Conservation (phyloP, 2,797 vertebrate species). For the Anabas testudineus region DNA sequence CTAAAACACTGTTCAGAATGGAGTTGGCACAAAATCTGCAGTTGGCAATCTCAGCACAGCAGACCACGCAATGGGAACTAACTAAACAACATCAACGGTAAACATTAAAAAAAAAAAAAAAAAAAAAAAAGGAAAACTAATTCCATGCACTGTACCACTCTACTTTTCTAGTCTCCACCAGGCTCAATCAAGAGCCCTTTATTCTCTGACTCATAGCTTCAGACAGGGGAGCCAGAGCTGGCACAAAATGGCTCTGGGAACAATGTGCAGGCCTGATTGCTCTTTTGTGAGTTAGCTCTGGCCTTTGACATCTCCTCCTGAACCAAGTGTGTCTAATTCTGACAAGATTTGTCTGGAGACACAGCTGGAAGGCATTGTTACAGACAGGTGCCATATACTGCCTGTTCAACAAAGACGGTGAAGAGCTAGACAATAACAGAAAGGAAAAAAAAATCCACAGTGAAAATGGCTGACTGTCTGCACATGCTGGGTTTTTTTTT, state of each 20-base stretch:
- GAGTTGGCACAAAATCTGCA: slow-evolving; percentile 63
- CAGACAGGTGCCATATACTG: slow-evolving; percentile 68
- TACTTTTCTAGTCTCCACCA: slow-evolving; percentile 51
- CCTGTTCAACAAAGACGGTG: slow-evolving; percentile 59
- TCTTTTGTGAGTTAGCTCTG: slow-evolving; percentile 77
- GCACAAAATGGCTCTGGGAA: slow-evolving; percentile 75
- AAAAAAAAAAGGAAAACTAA: slow-evolving; percentile 47
- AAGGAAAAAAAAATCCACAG: slow-evolving; percentile 33
- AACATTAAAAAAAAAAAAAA: slow-evolving; percentile 61
- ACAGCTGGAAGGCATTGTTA: slow-evolving; percentile 72
- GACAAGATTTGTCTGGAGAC: slow-evolving; percentile 78
- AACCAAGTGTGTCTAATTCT: slow-evolving; percentile 76
- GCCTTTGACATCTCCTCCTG: slow-evolving; percentile 79
- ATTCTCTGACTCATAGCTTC: slow-evolving; percentile 75
- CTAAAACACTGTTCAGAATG: slow-evolving; percentile 55
- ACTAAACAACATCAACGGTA: slow-evolving; percentile 70
- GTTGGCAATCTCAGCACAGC: slow-evolving; percentile 71
- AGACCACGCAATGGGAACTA: slow-evolving; percentile 69
- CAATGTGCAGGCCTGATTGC: slow-evolving; percentile 79
- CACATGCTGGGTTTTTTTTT: slow-evolving; percentile 52
- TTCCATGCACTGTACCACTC: slow-evolving; percentile 56
- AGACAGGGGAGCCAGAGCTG: slow-evolving; percentile 67
- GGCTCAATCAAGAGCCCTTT: slow-evolving; percentile 79
- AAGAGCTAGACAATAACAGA: slow-evolving; percentile 52
- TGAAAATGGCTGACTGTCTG: slow-evolving; percentile 59